Percentiles rank a stretch among this genome's conserved stretches.
Evolutionary conservation across 2,797 vertebrate species (phyloP).

Genomic region (Pseudochromis fuscus): DNA sequence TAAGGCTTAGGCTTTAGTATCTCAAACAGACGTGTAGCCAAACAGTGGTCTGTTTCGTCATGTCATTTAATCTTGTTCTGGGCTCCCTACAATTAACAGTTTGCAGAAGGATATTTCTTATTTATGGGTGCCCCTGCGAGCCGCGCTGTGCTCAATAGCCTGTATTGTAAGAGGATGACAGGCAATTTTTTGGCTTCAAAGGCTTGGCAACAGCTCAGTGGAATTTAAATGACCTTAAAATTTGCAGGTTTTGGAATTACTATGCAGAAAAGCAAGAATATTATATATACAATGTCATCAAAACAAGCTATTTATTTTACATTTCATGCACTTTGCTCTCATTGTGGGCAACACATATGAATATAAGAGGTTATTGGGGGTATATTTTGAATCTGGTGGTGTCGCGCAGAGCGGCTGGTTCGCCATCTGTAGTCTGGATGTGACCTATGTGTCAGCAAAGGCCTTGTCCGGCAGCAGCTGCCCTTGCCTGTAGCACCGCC

Average conservation of each 20-base stretch:
- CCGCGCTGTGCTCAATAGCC: conserved; percentile 47
- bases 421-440: conserved; percentile 63
- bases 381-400: conserved; percentile 46
- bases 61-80: conserved; percentile 67
- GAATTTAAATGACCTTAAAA: conserved; percentile 76
- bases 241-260: conserved; percentile 57
- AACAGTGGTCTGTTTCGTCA: conserved; percentile 38
- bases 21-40: conserved; percentile 21
- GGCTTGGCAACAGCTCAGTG: conserved; percentile 67
- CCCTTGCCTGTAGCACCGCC: conserved; percentile 51
- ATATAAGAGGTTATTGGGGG: conserved; percentile 21
- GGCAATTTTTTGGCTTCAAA: conserved; percentile 75
- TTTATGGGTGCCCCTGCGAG: conserved; percentile 59
- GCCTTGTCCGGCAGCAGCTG: conserved; percentile 48
- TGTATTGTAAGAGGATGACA: conserved; percentile 71
- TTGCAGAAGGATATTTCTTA: conserved; percentile 72
- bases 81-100: conserved; percentile 71
- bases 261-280: conserved; percentile 46
- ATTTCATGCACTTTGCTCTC: conserved; percentile 34
- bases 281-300: conserved; percentile 52
- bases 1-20: conserved; percentile 18
- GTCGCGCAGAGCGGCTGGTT: conserved; percentile 31
- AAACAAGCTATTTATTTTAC: conserved; percentile 50
- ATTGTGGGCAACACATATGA: background rate
- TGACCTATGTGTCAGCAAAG: conserved; percentile 64